Conservation (phyloP, 2,797 vertebrate genomes). For the Pyrocephalus nanus region DNA sequence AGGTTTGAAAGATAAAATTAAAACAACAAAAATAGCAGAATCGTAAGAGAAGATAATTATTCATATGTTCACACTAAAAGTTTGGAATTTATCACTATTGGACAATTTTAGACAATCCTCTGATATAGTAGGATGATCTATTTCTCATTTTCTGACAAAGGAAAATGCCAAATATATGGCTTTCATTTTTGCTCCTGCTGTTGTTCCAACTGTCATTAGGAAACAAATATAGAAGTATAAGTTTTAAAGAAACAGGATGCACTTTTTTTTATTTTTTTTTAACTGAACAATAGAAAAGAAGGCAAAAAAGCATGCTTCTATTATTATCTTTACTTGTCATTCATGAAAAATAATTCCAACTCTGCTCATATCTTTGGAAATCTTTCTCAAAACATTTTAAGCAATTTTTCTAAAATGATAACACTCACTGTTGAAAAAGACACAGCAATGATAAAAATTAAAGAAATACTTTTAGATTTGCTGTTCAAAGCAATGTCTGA, state of each 20-base stretch:
- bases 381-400: neutral
- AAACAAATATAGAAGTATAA: neutral
- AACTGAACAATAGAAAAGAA: neutral
- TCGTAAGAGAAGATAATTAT: neutral
- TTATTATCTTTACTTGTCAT: neutral
- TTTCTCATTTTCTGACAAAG: neutral
- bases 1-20: neutral
- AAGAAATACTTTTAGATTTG: neutral
- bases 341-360: neutral
- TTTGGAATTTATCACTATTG: neutral
- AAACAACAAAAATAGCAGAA: neutral
- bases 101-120: neutral
- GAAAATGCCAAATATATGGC: neutral
- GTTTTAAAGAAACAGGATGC: neutral
- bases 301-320: neutral
- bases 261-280: neutral
- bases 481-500: neutral
- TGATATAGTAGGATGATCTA: neutral
- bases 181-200: constrained; percentile 16
- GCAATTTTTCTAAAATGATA: neutral
- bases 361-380: neutral
- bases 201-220: neutral
- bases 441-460: neutral
- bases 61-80: neutral
- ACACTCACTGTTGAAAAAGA: neutral